A percentile compares a stretch with the other conserved stretches of the same genome.
Evolutionary conservation across 1,140 invertebrate species (phyloP).

Genomic region (Drosophila trapezifrons): DNA sequence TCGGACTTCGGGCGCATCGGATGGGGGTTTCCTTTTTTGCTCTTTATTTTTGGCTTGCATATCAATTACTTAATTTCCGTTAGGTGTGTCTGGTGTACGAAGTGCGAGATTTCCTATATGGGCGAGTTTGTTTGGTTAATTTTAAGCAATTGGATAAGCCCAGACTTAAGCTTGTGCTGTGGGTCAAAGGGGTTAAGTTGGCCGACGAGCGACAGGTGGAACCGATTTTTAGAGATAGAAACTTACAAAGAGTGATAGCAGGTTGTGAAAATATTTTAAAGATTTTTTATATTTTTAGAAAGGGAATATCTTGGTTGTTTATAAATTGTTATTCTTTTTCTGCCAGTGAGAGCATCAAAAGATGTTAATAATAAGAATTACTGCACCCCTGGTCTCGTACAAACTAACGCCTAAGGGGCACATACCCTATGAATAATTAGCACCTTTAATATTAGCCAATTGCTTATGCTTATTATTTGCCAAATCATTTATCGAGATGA

Average conservation of each 20-base stretch:
- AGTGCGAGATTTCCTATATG: constrained; percentile 37
- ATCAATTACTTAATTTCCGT: constrained; percentile 68
- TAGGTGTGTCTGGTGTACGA: constrained; percentile 29
- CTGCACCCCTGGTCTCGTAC: background rate
- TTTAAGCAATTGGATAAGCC: constrained; percentile 30
- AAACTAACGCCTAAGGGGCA: background rate
- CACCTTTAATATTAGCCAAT: constrained; percentile 42
- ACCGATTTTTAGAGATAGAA: background rate
- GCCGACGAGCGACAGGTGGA: background rate
- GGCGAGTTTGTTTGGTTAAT: constrained; percentile 9
- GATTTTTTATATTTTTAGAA: background rate
- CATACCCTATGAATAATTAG: constrained; percentile 41
- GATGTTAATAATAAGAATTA: background rate
- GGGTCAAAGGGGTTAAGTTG: constrained; percentile 9
- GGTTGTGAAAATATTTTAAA: background rate
- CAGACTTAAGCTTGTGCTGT: background rate
- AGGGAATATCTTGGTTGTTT: background rate
- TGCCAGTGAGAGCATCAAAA: background rate
- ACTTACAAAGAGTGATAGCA: background rate
- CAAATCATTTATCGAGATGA: constrained; percentile 33
- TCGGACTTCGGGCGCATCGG: constrained; percentile 26
- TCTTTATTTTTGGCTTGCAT: constrained; percentile 56
- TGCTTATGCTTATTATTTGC: constrained; percentile 31
- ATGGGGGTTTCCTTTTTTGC: constrained; percentile 46
- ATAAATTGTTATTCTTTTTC: background rate